A percentile compares a stretch with the other conserved stretches of the same genome.
phyloP scores from a whole-genome alignment of 2,113 vertebrate genomes.

The Calidris pygmaea region DNA sequence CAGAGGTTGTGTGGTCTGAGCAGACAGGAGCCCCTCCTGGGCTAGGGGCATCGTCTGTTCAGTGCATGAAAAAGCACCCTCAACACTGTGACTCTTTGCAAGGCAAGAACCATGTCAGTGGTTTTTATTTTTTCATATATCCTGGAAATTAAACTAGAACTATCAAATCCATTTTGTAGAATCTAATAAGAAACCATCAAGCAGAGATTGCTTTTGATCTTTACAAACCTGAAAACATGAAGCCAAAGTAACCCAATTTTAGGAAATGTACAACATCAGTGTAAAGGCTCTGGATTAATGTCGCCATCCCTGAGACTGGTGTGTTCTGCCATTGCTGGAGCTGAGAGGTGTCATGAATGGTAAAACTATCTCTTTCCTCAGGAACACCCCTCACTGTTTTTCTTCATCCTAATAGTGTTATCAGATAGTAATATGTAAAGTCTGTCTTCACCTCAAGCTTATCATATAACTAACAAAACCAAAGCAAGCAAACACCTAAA shows the following conservation, averaged over 20 bases:
- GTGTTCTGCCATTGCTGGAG: background rate
- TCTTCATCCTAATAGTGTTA: background rate
- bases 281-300: background rate
- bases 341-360: background rate
- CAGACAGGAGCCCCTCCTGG: background rate
- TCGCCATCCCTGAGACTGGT: fast-evolving
- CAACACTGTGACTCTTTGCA: background rate
- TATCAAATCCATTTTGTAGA: background rate
- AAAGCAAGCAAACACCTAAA: conserved; percentile 14
- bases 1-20: background rate
- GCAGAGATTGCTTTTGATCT: background rate
- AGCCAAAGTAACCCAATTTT: background rate
- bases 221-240: background rate
- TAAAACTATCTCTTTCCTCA: background rate
- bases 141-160: background rate
- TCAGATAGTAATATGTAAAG: background rate
- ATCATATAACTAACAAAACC: background rate
- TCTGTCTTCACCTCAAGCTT: conserved; percentile 7
- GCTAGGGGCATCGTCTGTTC: background rate
- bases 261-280: background rate
- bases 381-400: background rate
- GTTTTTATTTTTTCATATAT: background rate
- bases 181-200: background rate
- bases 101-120: background rate
- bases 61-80: background rate